Percentiles rank a stretch among this genome's conserved stretches.
These are phyloP conservation scores for Neoascia interrupta DNA, from an alignment of 2,888 invertebrate genomes.

Conservation along the genomic window DNA sequence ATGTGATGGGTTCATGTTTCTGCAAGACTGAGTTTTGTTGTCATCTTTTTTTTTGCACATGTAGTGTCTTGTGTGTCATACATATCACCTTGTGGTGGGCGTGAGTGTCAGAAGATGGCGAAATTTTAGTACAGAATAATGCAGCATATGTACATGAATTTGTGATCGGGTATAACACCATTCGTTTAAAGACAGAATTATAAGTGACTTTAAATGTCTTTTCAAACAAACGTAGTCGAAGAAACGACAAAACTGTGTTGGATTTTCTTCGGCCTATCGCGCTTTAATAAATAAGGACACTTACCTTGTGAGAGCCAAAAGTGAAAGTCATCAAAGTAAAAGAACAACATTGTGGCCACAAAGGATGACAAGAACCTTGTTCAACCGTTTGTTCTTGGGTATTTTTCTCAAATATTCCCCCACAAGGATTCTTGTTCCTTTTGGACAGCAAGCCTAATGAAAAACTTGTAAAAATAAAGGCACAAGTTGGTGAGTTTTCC, in stretches of 20 bases:
- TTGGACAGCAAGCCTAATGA: slow-evolving; percentile 31
- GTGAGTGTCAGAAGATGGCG: no score
- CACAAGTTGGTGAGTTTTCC: slow-evolving; percentile 36
- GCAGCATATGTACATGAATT: no score
- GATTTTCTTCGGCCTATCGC: slow-evolving; percentile 25
- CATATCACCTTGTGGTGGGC: no score
- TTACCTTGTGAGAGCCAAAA: slow-evolving; percentile 38
- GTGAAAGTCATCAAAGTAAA: slow-evolving; percentile 24
- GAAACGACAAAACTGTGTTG: background rate
- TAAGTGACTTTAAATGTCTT: no score
- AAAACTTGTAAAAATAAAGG: slow-evolving; percentile 14
- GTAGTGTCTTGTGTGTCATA: no score
- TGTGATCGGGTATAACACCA: no score
- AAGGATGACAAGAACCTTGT: slow-evolving; percentile 47
- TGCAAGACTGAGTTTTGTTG: slow-evolving; percentile 17
- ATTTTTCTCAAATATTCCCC: slow-evolving; percentile 34
- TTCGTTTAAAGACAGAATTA: no score
- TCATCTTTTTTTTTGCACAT: no score
- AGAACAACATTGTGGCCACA: slow-evolving; percentile 3
- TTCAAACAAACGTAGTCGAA: background rate
- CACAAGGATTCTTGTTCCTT: slow-evolving; percentile 16
- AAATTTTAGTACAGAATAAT: no score
- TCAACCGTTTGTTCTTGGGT: slow-evolving; percentile 33
- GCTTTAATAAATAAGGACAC: slow-evolving; percentile 33
- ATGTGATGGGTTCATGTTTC: slow-evolving; percentile 19